These are phyloP conservation scores for Petromus typicus DNA, from an alignment of 2,113 vertebrate genomes.

Conservation along the genomic window DNA sequence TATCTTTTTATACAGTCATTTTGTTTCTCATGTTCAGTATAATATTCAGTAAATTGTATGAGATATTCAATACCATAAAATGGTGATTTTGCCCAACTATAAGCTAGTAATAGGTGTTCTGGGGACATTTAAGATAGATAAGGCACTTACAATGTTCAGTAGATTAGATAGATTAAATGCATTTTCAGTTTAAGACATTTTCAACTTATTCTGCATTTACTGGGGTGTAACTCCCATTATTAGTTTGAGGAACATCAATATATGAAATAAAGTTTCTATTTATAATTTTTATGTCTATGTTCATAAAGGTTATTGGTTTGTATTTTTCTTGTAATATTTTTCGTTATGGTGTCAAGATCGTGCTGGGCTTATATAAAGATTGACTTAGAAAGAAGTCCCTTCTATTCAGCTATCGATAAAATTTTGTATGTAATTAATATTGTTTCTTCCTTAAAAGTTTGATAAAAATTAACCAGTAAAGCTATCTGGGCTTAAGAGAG, in stretches of 20 bases:
- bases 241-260: not conserved
- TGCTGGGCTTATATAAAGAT: not conserved
- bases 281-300: conserved; percentile 7
- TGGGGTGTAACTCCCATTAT: too few relatives aligned
- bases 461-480: conserved; percentile 19
- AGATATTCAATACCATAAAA: not conserved
- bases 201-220: not conserved
- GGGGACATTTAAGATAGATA: not conserved
- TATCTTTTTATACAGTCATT: not conserved
- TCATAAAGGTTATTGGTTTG: not conserved
- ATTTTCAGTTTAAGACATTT: not conserved
- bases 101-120: not conserved
- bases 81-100: not conserved
- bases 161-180: not conserved
- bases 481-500: not conserved
- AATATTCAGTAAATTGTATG: not conserved
- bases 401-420: not conserved
- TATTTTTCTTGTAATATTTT: not conserved
- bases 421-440: not conserved
- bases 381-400: not conserved
- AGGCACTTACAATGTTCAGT: not conserved
- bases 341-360: not conserved
- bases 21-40: not conserved
- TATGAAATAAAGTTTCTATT: conserved; percentile 13
- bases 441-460: conserved; percentile 45